Conservation (phyloP, 2,113 vertebrate genomes). For the Bos indicus region DNA sequence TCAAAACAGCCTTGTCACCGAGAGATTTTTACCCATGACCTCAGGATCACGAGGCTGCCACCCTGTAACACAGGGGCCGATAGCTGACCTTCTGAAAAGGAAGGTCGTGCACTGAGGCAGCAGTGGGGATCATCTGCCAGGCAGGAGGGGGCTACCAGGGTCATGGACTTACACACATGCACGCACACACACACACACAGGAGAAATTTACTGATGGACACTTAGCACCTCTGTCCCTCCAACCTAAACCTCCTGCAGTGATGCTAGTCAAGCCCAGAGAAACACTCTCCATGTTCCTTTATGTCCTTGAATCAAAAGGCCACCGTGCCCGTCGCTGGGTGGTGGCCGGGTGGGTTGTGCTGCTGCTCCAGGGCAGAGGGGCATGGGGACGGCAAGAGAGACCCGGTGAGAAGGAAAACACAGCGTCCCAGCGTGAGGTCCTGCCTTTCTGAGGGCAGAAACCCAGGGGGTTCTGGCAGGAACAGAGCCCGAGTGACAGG, state of each 20-base stretch:
- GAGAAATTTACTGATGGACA: neutral
- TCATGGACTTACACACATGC: neutral
- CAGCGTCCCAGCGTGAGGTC: rapidly evolving
- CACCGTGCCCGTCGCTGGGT: rapidly evolving
- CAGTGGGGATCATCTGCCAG: neutral
- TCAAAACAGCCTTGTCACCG: neutral
- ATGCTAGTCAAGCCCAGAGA: neutral
- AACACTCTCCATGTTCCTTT: rapidly evolving
- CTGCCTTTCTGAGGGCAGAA: rapidly evolving
- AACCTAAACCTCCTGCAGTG: rapidly evolving
- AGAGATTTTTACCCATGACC: neutral
- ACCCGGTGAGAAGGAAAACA: neutral
- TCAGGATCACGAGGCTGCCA: neutral
- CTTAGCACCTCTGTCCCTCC: neutral
- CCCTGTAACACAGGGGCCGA: neutral
- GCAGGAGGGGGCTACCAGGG: neutral
- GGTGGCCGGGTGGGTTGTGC: rapidly evolving
- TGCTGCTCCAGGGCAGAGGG: neutral
- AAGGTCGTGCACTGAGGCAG: rapidly evolving
- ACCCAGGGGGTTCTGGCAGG: rapidly evolving
- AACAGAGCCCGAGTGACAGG: rapidly evolving
- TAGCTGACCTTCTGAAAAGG: neutral
- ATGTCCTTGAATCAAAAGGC: neutral
- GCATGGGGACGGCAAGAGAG: rapidly evolving
- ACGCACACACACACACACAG: rapidly evolving